Conservation (phyloP, 2,888 invertebrate species). For the Fragum sueziense region DNA sequence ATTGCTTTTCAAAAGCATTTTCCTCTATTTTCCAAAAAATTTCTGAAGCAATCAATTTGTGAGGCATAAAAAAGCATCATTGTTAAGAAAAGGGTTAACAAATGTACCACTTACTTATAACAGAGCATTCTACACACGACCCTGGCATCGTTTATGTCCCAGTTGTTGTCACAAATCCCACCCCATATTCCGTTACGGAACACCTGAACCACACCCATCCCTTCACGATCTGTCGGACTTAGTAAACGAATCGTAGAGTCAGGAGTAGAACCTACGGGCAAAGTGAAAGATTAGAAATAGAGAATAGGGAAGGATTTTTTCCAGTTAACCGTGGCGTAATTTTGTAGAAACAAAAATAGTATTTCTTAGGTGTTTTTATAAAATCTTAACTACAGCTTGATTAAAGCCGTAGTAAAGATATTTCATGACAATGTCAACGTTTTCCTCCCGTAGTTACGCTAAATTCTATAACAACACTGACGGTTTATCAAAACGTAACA, state of each 20-base stretch:
- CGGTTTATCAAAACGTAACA: no score
- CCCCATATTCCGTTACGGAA: slow-evolving; percentile 63
- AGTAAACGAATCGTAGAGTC: slow-evolving; percentile 66
- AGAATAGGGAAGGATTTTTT: no score
- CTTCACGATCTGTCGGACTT: slow-evolving; percentile 61
- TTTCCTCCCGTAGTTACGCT: no score
- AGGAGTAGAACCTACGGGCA: slow-evolving; percentile 43
- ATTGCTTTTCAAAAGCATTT: not conserved
- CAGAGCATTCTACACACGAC: slow-evolving; percentile 76
- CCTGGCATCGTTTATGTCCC: slow-evolving; percentile 68
- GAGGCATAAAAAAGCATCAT: not conserved
- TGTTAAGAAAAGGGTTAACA: not conserved
- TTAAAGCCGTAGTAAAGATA: no score
- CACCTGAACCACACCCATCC: slow-evolving; percentile 71
- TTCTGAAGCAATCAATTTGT: not conserved
- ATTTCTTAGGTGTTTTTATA: no score
- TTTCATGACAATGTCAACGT: no score
- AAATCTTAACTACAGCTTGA: no score
- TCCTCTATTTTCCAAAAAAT: not conserved
- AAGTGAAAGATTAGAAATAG: no score
- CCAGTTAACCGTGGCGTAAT: no score
- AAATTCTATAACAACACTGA: no score
- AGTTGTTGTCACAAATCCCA: slow-evolving; percentile 73
- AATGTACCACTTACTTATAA: slow-evolving; percentile 77
- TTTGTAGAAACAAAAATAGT: no score